Conservation (phyloP, 1,140 invertebrate species). For the Harpegnathos saltator region DNA sequence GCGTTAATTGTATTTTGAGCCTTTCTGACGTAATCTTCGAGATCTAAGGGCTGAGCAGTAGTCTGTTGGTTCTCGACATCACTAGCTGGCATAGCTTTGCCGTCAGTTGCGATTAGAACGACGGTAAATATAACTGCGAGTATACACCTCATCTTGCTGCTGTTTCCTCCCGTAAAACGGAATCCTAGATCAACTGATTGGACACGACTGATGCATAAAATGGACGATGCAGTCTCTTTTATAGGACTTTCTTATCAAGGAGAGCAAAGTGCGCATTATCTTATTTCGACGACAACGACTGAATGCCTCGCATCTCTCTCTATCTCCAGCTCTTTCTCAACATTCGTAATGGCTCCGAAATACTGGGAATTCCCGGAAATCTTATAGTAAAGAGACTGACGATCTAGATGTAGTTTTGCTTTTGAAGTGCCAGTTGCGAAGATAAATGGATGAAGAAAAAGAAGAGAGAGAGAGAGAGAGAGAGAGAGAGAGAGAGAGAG, state of each 20-base stretch:
- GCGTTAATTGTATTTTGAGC: constrained; percentile 73
- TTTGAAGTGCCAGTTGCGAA: too few relatives aligned
- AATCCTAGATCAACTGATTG: constrained; percentile 16
- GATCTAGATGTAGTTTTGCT: too few relatives aligned
- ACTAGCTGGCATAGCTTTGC: constrained; percentile 32
- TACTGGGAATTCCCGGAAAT: not conserved
- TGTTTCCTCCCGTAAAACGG: constrained; percentile 13
- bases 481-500: too few relatives aligned
- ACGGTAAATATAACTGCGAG: constrained; percentile 61
- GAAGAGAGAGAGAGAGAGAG: too few relatives aligned
- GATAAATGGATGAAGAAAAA: too few relatives aligned
- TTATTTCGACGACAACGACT: constrained; percentile 39
- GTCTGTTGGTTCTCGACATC: constrained; percentile 38
- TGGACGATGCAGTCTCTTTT: constrained; percentile 68
- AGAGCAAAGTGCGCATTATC: constrained; percentile 77
- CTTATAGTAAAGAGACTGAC: not conserved
- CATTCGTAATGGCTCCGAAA: not conserved
- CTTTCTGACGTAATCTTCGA: constrained; percentile 71
- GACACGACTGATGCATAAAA: constrained; percentile 73
- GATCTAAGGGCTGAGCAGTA: constrained; percentile 32
- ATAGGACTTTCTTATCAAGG: constrained; percentile 80
- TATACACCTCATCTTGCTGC: constrained; percentile 73
- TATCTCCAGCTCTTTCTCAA: not conserved
- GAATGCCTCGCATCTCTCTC: constrained; percentile 14
- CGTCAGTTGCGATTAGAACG: constrained; percentile 29